phyloP scores from a whole-genome alignment of 2,888 invertebrate species.

The Mesorhabditis belari region DNA sequence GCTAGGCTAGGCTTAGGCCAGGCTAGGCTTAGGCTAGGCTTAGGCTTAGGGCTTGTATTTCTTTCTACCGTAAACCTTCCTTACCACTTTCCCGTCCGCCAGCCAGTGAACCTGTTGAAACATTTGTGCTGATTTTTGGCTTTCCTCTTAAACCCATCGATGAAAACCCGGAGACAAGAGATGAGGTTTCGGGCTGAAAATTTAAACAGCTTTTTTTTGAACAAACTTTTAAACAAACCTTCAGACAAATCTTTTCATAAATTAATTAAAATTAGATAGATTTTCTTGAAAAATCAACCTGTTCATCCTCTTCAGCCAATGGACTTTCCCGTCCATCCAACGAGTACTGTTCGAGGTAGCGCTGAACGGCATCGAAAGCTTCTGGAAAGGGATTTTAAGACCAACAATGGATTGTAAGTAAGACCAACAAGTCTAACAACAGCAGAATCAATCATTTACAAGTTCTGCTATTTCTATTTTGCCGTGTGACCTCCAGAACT shows the following conservation, averaged over 20 bases:
- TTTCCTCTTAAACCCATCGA: not conserved
- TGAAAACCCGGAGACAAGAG: not conserved
- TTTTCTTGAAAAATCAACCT: not conserved
- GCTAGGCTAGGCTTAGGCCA: no score
- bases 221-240: not conserved
- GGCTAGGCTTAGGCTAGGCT: no score
- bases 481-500: no score
- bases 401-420: no score
- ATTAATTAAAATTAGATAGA: no score
- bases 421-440: no score
- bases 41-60: no score
- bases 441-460: no score
- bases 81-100: not conserved
- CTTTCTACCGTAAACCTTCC: no score
- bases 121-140: not conserved
- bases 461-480: no score
- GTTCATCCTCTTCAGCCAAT: slow-evolving; percentile 10
- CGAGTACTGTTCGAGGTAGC: slow-evolving; percentile 32
- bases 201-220: not conserved
- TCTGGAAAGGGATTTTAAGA: slow-evolving; percentile 11
- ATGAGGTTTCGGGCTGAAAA: not conserved
- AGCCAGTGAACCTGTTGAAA: not conserved
- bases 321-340: slow-evolving; percentile 31
- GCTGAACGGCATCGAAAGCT: slow-evolving; percentile 38
- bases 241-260: not conserved